phyloP scores from a whole-genome alignment of 2,113 vertebrate genomes.

The Alosa alosa region DNA sequence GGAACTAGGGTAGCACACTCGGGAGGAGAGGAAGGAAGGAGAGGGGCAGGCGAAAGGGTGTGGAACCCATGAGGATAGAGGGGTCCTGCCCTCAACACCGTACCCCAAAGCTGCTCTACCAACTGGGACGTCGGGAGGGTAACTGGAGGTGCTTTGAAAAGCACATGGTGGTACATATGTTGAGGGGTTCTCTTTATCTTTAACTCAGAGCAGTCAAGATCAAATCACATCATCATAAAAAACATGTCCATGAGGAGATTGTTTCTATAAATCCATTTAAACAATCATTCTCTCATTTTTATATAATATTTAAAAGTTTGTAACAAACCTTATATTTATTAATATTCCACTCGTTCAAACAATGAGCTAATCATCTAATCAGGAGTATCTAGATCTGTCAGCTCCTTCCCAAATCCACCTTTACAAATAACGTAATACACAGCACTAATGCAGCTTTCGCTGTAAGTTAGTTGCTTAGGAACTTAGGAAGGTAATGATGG shows the following conservation, averaged over 20 bases:
- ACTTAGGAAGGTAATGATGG: too few relatives aligned
- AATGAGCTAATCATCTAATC: neutral
- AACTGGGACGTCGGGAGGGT: neutral
- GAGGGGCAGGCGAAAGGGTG: conserved; percentile 31
- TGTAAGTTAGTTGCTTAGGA: too few relatives aligned
- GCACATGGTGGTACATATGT: neutral
- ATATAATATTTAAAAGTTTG: too few relatives aligned
- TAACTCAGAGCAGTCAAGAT: neutral
- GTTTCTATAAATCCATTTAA: too few relatives aligned
- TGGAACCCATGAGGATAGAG: conserved; percentile 36
- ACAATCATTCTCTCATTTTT: too few relatives aligned
- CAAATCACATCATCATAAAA: neutral
- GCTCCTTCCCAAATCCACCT: too few relatives aligned
- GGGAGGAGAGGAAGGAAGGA: conserved; percentile 33
- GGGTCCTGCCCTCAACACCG: conserved; percentile 26
- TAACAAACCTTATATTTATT: too few relatives aligned
- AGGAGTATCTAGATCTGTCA: neutral
- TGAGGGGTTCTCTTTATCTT: neutral
- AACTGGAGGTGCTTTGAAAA: neutral
- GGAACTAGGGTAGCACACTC: conserved; percentile 53
- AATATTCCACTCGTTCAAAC: neutral
- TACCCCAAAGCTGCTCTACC: neutral
- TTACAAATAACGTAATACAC: too few relatives aligned
- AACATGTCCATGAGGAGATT: too few relatives aligned
- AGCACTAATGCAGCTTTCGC: too few relatives aligned